Base-by-base conservation (phyloP, 2,797 vertebrate genomes). In the Thaleichthys pacificus region DNA sequence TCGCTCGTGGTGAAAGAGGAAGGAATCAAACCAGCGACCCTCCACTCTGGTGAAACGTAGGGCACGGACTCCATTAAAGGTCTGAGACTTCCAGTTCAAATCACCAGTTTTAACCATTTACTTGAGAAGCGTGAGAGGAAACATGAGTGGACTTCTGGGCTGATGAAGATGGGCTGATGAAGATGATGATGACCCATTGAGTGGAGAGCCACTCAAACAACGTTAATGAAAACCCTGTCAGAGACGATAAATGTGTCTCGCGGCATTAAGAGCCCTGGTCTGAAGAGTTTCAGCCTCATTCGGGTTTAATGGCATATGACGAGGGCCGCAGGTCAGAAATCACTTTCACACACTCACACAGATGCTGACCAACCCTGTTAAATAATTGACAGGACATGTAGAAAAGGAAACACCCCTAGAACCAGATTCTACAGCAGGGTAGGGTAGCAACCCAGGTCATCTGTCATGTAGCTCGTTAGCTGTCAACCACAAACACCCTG, bases 151-250 rank as follows among this genome's bases (percentile, higher is more conserved):
- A 30, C 11, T 15, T 56, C 66, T 7, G 49, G 21, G 17, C 54
- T 30, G n/a, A n/a, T n/a, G n/a, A n/a, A n/a, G n/a, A n/a, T n/a
- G n/a, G n/a, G n/a, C n/a, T n/a, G n/a, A n/a, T n/a, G n/a, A 32
- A 30, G 19, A 19, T 68, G 47, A 30, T n/a, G 47, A 24, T 4
- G 7, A 32, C 9, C 49, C 17, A 17, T 21, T 56, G 49, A 7
- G 28, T 28, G 21, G 3, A 47, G 64, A 49, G 63, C 32, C 64
- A 66, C 22, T 66, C 24, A 47, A 17, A 66, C 22, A 57, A 22
- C 14, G 30, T 17, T 61, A 24, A 78, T 74, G 64, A 75, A 76
- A 81, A 74, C 2, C 4, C 58, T 67, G 70, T 57, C 65, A 73
- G 21, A 14, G 26, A 24, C 69, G 60, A 22, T 76, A 75, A 66